Evolutionary conservation across 1,140 invertebrate genomes (phyloP).

Genomic region (Listronotus bonariensis): DNA sequence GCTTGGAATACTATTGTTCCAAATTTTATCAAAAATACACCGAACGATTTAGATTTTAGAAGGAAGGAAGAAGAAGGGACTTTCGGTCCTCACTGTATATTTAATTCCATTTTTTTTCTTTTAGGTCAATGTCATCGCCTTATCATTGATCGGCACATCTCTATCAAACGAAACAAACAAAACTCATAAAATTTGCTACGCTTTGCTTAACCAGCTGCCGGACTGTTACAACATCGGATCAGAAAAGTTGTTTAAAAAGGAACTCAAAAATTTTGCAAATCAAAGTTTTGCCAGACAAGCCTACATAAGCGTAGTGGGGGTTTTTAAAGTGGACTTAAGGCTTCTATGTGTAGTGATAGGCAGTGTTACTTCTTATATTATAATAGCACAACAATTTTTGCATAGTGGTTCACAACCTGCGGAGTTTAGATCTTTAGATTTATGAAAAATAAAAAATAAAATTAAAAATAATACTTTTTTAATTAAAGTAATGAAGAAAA

Average conservation of each 20-base stretch:
- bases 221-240: slow-evolving; percentile 2
- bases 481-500: no score
- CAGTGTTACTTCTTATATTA: slow-evolving; percentile 42
- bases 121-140: slow-evolving; percentile 32
- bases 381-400: slow-evolving; percentile 40
- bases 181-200: slow-evolving; percentile 33
- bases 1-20: no score
- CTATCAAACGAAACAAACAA: slow-evolving; percentile 28
- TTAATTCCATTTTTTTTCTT: slow-evolving; percentile 13
- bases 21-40: no score
- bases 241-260: slow-evolving; percentile 29
- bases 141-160: slow-evolving; percentile 33
- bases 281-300: slow-evolving; percentile 24
- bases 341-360: slow-evolving; percentile 38
- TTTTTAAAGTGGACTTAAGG: slow-evolving; percentile 40
- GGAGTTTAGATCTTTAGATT: no score
- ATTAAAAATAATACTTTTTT: no score
- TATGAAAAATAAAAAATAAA: no score
- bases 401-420: not conserved
- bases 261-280: slow-evolving; percentile 29
- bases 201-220: slow-evolving; percentile 33
- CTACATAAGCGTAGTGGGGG: slow-evolving; percentile 40
- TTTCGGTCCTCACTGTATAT: not conserved
- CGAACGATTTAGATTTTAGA: not conserved
- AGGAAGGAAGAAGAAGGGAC: not conserved